Evolutionary conservation across 2,113 vertebrate species (phyloP).

Genomic region (Dasyornis broadbenti): DNA sequence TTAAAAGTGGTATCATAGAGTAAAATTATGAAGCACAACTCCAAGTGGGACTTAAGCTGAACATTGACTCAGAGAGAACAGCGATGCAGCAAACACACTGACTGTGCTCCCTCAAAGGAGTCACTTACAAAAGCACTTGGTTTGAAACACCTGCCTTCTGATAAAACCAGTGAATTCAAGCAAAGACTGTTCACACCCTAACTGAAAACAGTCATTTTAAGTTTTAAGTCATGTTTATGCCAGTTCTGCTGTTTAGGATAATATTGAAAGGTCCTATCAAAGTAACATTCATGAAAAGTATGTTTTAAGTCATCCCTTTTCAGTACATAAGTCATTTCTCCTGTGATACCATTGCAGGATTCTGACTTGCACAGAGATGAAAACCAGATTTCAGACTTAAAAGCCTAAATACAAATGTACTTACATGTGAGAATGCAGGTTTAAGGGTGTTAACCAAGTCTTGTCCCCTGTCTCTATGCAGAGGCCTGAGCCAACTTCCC

Average conservation of each 20-base stretch:
- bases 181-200: not conserved
- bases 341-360: not conserved
- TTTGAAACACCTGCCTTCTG: not conserved
- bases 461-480: not conserved
- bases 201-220: not conserved
- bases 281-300: not conserved
- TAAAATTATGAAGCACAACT: not conserved
- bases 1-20: not conserved
- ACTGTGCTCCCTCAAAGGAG: not conserved
- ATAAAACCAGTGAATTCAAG: not conserved
- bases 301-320: not conserved
- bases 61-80: not conserved
- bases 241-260: not conserved
- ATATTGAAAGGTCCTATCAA: not conserved
- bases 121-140: not conserved
- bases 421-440: not conserved
- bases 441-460: not conserved
- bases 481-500: not conserved
- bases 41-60: not conserved
- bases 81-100: not conserved
- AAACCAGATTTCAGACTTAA: not conserved
- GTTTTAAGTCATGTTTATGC: not conserved
- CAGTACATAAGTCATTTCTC: not conserved
- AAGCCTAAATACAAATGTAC: not conserved
- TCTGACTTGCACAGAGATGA: not conserved